phyloP scores from a whole-genome alignment of 1,140 invertebrate genomes.

The Orchestia grillus region DNA sequence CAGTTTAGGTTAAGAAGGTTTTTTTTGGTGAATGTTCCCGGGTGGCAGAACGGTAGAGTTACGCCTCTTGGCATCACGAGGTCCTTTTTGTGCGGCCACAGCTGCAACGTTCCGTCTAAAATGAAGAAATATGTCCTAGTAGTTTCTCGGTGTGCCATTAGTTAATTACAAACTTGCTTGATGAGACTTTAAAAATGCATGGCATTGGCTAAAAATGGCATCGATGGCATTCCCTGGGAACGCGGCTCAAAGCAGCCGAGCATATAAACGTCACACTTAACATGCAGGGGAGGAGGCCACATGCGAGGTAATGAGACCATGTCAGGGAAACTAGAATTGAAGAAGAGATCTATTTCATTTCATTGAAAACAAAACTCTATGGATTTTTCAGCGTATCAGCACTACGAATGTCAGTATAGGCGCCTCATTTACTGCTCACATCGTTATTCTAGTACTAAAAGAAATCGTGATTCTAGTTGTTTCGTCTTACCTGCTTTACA shows the following conservation, averaged over 20 bases:
- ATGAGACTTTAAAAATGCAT: slow-evolving; percentile 56
- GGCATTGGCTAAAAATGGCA: slow-evolving; percentile 43
- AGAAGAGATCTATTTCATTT: too few species aligned
- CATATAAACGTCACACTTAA: background rate
- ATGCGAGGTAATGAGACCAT: too few species aligned
- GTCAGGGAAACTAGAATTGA: too few species aligned
- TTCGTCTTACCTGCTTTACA: too few species aligned
- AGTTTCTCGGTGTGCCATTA: slow-evolving; percentile 44
- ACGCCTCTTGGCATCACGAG: background rate
- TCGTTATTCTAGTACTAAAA: too few species aligned
- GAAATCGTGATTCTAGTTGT: too few species aligned
- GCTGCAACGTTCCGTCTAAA: slow-evolving; percentile 52
- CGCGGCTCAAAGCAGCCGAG: background rate
- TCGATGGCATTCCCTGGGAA: background rate
- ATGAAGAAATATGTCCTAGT: slow-evolving; percentile 54
- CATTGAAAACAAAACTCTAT: too few species aligned
- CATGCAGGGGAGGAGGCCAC: too few species aligned
- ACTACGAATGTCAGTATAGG: too few species aligned
- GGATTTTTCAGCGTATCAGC: too few species aligned
- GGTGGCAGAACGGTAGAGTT: background rate
- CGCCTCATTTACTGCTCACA: too few species aligned
- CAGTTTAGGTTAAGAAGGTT: background rate
- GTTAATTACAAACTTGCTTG: slow-evolving; percentile 56
- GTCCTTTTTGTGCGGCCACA: slow-evolving; percentile 17
- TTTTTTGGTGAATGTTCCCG: background rate